Percentiles rank a stretch among this genome's conserved stretches.
phyloP scores from a whole-genome alignment of 2,113 vertebrate species.

The Pollachius pollachius region DNA sequence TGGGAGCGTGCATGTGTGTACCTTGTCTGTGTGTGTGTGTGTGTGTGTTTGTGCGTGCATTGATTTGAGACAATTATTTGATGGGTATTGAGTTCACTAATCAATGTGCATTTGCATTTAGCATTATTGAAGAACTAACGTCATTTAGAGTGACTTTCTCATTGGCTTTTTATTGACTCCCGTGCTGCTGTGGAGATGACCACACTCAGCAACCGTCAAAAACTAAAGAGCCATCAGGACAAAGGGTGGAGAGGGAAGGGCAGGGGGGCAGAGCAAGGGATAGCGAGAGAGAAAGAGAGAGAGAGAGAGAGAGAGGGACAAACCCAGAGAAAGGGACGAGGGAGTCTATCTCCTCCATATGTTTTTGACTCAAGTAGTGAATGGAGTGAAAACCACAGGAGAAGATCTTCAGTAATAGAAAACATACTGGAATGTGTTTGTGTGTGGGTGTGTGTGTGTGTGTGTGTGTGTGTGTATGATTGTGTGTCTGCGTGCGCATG shows the following conservation, averaged over 20 bases:
- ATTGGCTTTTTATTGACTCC: slow-evolving; percentile 34
- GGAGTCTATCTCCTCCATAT: no score
- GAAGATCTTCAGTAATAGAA: no score
- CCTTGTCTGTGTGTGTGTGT: not conserved
- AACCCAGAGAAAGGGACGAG: no score
- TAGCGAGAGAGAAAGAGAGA: slow-evolving; percentile 23
- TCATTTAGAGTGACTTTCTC: slow-evolving; percentile 35
- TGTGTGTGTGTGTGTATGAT: no score
- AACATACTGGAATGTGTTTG: no score
- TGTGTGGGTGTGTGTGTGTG: no score
- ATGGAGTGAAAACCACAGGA: no score
- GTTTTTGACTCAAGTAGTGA: no score
- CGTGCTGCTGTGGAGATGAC: slow-evolving; percentile 12
- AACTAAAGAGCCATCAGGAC: slow-evolving; percentile 43
- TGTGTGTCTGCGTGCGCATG: no score
- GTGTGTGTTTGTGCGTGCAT: not conserved
- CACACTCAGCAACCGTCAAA: slow-evolving; percentile 34
- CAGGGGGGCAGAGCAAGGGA: not conserved
- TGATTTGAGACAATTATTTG: slow-evolving; percentile 22
- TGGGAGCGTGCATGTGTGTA: not conserved
- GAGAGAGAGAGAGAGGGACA: slow-evolving; percentile 24
- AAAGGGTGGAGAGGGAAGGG: slow-evolving; percentile 31
- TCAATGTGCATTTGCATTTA: slow-evolving; percentile 48
- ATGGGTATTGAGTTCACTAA: slow-evolving; percentile 40
- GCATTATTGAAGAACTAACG: slow-evolving; percentile 44